Conservation (phyloP, 2,888 invertebrate species). For the Harmothoe impar region DNA sequence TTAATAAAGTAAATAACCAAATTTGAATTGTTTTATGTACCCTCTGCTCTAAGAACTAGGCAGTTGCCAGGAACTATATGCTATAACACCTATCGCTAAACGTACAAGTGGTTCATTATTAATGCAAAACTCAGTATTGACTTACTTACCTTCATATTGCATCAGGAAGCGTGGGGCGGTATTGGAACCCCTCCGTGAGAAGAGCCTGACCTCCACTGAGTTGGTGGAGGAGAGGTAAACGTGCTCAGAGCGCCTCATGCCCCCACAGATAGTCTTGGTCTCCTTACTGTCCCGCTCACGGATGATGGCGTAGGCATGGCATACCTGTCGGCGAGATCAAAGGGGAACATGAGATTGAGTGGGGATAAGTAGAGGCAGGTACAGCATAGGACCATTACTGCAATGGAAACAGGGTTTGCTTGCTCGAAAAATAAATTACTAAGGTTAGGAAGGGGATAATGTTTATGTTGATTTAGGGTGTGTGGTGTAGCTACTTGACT, state of each 20-base stretch:
- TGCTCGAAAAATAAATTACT: no score
- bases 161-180: slow-evolving; percentile 43
- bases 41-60: no score
- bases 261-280: slow-evolving; percentile 59
- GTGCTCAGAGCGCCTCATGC: slow-evolving; percentile 9
- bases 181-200: slow-evolving; percentile 40
- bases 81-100: no score
- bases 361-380: background rate
- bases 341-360: background rate
- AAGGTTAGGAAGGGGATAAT: no score
- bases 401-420: no score
- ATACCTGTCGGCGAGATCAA: slow-evolving; percentile 32
- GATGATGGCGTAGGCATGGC: slow-evolving; percentile 64
- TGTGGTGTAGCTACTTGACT: no score
- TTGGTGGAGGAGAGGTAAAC: slow-evolving; percentile 60
- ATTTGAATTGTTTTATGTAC: no score
- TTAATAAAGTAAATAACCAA: no score
- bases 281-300: slow-evolving; percentile 60
- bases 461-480: no score
- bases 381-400: background rate
- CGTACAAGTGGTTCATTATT: no score
- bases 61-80: no score
- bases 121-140: no score
- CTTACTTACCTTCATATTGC: slow-evolving; percentile 53
- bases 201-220: slow-evolving; percentile 59